Percentiles rank a stretch among this genome's conserved stretches.
These are phyloP conservation scores for Seira ritae DNA, from an alignment of 2,888 invertebrate genomes.

Conservation along the genomic window DNA sequence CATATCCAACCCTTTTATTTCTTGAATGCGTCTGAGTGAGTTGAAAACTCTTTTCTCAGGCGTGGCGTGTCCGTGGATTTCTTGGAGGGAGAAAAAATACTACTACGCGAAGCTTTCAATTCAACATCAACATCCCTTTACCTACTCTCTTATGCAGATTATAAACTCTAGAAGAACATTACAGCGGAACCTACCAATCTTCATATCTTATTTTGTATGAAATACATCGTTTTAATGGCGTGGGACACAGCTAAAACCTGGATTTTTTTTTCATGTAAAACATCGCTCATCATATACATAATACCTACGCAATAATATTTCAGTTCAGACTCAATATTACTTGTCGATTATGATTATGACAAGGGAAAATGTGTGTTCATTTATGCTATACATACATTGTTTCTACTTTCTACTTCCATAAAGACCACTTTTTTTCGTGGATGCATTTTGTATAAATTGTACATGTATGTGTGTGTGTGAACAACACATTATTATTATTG, in stretches of 20 bases:
- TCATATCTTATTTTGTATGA: background rate
- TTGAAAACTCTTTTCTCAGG: too few species aligned
- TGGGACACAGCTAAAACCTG: too few species aligned
- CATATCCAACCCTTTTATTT: background rate
- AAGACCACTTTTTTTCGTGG: background rate
- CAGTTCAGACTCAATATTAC: too few species aligned
- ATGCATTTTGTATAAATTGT: background rate
- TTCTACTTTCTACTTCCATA: background rate
- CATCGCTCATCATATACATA: too few species aligned
- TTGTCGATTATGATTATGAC: background rate
- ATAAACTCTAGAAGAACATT: background rate
- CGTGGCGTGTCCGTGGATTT: too few species aligned
- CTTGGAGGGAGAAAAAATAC: too few species aligned
- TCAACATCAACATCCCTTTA: background rate
- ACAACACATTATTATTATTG: conserved; percentile 51
- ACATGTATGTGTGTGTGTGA: conserved; percentile 27
- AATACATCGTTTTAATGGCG: background rate
- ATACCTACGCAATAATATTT: too few species aligned
- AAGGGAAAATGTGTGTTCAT: background rate
- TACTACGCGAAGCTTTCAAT: too few species aligned
- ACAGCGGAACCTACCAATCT: background rate
- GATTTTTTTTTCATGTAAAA: too few species aligned
- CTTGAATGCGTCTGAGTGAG: too few species aligned
- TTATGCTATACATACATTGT: background rate
- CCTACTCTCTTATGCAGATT: background rate